Conservation (phyloP, 2,113 vertebrate species). For the Castor canadensis region DNA sequence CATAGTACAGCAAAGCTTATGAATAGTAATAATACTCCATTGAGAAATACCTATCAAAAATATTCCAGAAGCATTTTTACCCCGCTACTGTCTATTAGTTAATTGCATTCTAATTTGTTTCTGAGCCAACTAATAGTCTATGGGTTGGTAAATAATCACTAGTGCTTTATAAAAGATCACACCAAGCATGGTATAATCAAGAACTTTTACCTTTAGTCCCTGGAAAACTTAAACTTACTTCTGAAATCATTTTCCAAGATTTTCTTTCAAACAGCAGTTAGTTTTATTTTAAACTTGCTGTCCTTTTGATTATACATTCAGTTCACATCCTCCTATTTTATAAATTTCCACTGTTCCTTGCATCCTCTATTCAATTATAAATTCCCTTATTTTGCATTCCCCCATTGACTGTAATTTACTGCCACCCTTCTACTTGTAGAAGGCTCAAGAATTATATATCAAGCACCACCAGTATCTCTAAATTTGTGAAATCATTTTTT, state of each 20-base stretch:
- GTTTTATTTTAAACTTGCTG: conserved; percentile 16
- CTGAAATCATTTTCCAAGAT: background rate
- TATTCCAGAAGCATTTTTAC: background rate
- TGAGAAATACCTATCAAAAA: background rate
- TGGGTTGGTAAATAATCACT: background rate
- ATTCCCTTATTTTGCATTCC: conserved; percentile 58
- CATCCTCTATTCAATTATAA: conserved; percentile 53
- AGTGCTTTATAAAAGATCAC: conserved; percentile 2
- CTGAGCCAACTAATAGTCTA: background rate
- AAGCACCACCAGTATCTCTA: conserved; percentile 39
- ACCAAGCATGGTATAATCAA: background rate
- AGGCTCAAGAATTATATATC: conserved; percentile 64
- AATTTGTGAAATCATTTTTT: conserved; percentile 49
- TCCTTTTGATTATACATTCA: conserved; percentile 8
- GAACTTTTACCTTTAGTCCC: background rate
- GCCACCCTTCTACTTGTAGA: background rate
- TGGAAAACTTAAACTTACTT: background rate
- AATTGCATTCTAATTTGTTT: background rate
- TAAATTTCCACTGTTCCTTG: background rate
- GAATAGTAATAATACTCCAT: background rate
- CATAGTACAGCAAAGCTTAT: background rate
- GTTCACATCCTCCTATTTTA: conserved; percentile 4
- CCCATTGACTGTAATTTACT: conserved; percentile 58
- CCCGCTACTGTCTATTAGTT: background rate
- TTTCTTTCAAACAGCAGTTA: background rate